Evolutionary conservation across 30 jellyfish, hydroid and myxozoan species (phyloP).

Genomic region (Aurelia coerulea): DNA sequence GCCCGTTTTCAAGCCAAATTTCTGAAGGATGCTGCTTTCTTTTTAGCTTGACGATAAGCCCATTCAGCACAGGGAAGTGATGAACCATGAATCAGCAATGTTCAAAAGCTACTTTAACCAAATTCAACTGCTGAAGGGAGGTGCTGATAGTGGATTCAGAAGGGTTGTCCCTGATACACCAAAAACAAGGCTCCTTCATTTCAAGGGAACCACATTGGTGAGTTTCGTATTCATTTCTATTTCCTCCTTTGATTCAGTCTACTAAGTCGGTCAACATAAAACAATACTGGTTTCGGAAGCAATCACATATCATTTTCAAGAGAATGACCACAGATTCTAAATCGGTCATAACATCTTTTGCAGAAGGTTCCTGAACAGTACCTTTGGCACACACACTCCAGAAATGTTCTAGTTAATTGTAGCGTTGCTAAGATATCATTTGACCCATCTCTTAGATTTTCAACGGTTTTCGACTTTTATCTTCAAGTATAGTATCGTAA

Average conservation of each 20-base stretch:
- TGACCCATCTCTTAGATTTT: no score
- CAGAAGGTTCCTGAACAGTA: no score
- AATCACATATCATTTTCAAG: background rate
- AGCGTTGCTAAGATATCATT: no score
- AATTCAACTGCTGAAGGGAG: constrained; percentile 79
- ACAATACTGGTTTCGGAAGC: background rate
- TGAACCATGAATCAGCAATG: constrained; percentile 86
- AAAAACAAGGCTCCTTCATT: constrained; percentile 89
- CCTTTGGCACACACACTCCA: no score
- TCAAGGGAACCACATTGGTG: constrained; percentile 80
- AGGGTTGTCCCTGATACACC: constrained; percentile 93
- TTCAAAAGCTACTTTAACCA: constrained; percentile 85
- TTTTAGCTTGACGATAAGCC: constrained; percentile 96
- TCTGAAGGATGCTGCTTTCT: no score
- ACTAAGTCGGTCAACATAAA: no score
- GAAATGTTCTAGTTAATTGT: no score
- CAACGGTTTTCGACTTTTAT: no score
- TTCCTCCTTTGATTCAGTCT: background rate
- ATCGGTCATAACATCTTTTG: background rate
- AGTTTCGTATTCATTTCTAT: background rate
- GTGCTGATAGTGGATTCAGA: constrained; percentile 97
- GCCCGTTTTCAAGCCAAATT: no score
- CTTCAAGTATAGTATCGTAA: no score
- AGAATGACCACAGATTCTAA: background rate
- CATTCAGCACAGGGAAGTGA: constrained; percentile 98